These are phyloP conservation scores for Coracopsis vasa DNA, from an alignment of 2,113 vertebrate genomes.

Conservation along the genomic window DNA sequence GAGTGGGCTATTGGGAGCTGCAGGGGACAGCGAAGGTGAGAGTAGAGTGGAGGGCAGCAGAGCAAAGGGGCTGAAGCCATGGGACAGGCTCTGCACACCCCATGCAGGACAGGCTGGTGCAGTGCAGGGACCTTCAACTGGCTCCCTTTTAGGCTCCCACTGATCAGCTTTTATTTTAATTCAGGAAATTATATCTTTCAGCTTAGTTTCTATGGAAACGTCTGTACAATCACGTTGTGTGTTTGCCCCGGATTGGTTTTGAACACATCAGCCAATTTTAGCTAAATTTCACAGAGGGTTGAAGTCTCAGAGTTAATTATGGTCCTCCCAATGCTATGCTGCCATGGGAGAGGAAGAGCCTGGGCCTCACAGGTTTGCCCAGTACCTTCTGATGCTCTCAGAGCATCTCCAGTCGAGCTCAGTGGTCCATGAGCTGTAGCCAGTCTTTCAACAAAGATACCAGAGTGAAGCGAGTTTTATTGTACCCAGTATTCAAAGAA, in stretches of 20 bases:
- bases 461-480: not conserved
- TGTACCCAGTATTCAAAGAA: not conserved
- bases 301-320: conserved; percentile 3
- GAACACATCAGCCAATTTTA: conserved; percentile 45
- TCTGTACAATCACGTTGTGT: not conserved
- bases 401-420: not conserved
- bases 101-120: not conserved
- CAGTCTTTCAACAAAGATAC: not conserved
- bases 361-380: not conserved
- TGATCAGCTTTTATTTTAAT: not conserved
- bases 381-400: not conserved
- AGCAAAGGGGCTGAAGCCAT: not conserved
- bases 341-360: not conserved
- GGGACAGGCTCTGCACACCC: not conserved
- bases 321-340: not conserved
- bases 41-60: not conserved
- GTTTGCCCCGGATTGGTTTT: not conserved
- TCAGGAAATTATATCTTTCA: conserved; percentile 56
- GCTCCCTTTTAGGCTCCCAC: not conserved
- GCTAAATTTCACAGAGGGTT: conserved; percentile 5
- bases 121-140: not conserved
- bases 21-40: not conserved
- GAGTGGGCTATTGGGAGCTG: not conserved
- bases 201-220: conserved; percentile 65
- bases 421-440: not conserved